Conservation (phyloP, 2,113 vertebrate genomes). For the Prinia subflava region DNA sequence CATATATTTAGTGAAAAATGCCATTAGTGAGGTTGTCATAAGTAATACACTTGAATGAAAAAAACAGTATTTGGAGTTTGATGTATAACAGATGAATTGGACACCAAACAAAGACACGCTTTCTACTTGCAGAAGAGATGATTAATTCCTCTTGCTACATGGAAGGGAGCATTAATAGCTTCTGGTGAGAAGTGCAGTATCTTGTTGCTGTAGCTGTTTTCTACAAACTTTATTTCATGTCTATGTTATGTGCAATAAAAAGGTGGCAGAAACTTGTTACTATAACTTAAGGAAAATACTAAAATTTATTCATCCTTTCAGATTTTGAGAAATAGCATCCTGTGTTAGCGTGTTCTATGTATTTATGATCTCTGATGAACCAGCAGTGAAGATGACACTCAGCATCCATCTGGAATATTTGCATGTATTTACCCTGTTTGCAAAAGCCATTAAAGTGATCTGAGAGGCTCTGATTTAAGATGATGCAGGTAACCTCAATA, state of each 20-base stretch:
- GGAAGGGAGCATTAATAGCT: constrained; percentile 47
- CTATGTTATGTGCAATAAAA: neutral
- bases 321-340: constrained; percentile 18
- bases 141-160: constrained; percentile 30
- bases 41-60: constrained; percentile 48
- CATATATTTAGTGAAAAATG: constrained; percentile 42
- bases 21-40: constrained; percentile 46
- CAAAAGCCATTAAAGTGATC: neutral
- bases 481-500: neutral
- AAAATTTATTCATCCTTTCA: neutral
- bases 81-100: constrained; percentile 36
- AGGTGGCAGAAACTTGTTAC: neutral
- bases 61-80: constrained; percentile 32
- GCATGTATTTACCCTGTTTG: neutral
- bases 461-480: constrained; percentile 15
- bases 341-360: neutral
- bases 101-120: constrained; percentile 17
- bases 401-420: neutral
- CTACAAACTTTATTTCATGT: neutral
- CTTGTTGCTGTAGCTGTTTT: constrained; percentile 35
- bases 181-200: constrained; percentile 17
- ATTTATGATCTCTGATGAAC: neutral
- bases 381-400: neutral
- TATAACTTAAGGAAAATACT: constrained; percentile 12
- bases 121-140: constrained; percentile 25